phyloP scores from a whole-genome alignment of 2,113 vertebrate species.

The Aptenodytes patagonicus region DNA sequence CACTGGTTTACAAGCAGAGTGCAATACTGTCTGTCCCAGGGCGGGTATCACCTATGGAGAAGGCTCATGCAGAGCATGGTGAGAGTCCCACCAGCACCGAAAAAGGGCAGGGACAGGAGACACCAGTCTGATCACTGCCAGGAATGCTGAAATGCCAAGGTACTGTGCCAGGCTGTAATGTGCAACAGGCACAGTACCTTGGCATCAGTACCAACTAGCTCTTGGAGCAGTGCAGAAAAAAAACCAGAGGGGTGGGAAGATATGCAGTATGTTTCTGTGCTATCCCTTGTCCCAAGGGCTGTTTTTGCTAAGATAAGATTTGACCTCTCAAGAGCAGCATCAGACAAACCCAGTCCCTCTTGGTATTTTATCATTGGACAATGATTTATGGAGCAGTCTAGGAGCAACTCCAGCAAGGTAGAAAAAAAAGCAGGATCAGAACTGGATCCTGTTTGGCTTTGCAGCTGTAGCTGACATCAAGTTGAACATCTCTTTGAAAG shows the following conservation, averaged over 20 bases:
- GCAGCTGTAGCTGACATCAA: background rate
- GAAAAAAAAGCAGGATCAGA: background rate
- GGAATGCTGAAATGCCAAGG: background rate
- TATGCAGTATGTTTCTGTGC: background rate
- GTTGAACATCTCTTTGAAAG: background rate
- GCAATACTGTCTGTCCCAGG: background rate
- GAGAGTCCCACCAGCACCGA: background rate
- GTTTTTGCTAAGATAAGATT: constrained; percentile 7
- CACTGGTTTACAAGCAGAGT: background rate
- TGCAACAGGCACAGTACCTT: background rate
- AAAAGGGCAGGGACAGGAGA: background rate
- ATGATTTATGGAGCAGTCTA: constrained; percentile 3
- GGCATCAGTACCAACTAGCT: background rate
- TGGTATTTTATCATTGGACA: background rate
- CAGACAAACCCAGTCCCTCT: background rate
- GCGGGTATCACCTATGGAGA: background rate
- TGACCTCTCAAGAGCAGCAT: background rate
- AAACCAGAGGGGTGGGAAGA: accelerated
- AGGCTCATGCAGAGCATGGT: background rate
- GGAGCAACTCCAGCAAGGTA: background rate
- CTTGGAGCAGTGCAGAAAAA: background rate
- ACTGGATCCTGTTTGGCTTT: background rate
- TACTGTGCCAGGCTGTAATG: background rate
- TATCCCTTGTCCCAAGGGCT: background rate
- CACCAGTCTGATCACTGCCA: background rate